phyloP scores from a whole-genome alignment of 2,888 invertebrate genomes.

The Diarsia dahlii region DNA sequence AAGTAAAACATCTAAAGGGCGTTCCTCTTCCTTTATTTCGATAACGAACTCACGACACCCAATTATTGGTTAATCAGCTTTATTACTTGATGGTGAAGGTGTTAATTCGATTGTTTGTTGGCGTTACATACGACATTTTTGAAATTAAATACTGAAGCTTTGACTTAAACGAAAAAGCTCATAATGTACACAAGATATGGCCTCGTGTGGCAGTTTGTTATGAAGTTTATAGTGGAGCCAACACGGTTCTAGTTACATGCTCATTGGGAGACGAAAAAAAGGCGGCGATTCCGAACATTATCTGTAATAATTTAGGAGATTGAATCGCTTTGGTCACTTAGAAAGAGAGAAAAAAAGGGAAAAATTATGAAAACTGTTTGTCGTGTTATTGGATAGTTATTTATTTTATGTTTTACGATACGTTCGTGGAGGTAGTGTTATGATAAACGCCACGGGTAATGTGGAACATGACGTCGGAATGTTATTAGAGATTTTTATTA shows the following conservation, averaged over 20 bases:
- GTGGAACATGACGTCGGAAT: constrained; percentile 82
- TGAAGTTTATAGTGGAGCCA: constrained; percentile 89
- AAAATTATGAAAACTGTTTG: constrained; percentile 78
- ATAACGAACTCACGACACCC: constrained; percentile 63
- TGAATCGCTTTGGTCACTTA: constrained; percentile 72
- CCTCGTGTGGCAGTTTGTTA: constrained; percentile 89
- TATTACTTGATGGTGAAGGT: constrained; percentile 50
- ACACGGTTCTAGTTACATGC: constrained; percentile 86
- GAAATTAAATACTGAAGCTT: constrained; percentile 65
- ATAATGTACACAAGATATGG: constrained; percentile 90
- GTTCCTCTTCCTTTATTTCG: constrained; percentile 74
- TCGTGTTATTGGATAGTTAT: constrained; percentile 82
- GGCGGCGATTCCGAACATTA: constrained; percentile 77
- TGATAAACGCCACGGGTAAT: constrained; percentile 80
- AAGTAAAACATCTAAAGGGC: constrained; percentile 87
- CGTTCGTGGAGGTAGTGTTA: constrained; percentile 75
- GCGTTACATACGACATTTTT: constrained; percentile 68
- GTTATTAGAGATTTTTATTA: constrained; percentile 87
- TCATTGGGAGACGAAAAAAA: constrained; percentile 80
- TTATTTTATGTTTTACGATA: constrained; percentile 80
- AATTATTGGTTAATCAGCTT: constrained; percentile 67
- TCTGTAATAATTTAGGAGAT: constrained; percentile 85
- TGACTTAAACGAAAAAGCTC: constrained; percentile 89
- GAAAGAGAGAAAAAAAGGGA: constrained; percentile 64
- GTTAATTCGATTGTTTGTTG: constrained; percentile 59